Base-by-base conservation (phyloP, 2,888 invertebrate species). In the Hyles lineata region DNA sequence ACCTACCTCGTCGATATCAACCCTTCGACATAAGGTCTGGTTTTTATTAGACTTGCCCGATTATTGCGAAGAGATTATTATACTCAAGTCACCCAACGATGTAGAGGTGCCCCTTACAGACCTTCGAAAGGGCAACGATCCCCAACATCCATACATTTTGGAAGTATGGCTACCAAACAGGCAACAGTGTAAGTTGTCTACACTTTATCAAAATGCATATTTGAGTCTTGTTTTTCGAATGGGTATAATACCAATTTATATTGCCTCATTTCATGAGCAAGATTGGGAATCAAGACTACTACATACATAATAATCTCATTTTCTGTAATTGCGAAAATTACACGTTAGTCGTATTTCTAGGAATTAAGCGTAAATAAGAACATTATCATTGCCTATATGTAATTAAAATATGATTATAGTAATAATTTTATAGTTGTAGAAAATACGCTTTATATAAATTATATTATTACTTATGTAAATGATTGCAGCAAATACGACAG, bases 11-110 rank as follows among this genome's bases (percentile, higher is more conserved):
- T 93, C 94, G 0, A 83, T 91, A 74, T 88, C 85, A 0, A 82
- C 85, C n/a, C 81, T 94, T 0, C 88, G 94, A 1, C 90, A 91
- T 70, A 94, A 94, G 83, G 82, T 94, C 8, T 94, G 94, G 94
- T 84, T 92, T 76, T 80, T 94, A 11, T 85, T 94, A 11, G 87
- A 93, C 25, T 77, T 94, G 32, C 94, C 94, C 0, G 94, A 94
- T 79, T 94, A 87, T 74, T 93, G 93, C 74, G 93, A 94, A 59
- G 94, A 94, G 80, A 76, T 91, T 11, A 92, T 94, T 62, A 80
- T 92, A 52, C 82, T 94, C 23, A 93, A 91, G 76, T 82, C 86
- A 0, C 81, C 80, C 35, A 80, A 80, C 7, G 87, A 88, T 11
- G 77, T 78, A 8, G 90, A 92, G 71, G 83, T 93, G 79, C 89